Base-by-base conservation (phyloP, 2,797 vertebrate genomes). In the Thalassophryne amazonica region DNA sequence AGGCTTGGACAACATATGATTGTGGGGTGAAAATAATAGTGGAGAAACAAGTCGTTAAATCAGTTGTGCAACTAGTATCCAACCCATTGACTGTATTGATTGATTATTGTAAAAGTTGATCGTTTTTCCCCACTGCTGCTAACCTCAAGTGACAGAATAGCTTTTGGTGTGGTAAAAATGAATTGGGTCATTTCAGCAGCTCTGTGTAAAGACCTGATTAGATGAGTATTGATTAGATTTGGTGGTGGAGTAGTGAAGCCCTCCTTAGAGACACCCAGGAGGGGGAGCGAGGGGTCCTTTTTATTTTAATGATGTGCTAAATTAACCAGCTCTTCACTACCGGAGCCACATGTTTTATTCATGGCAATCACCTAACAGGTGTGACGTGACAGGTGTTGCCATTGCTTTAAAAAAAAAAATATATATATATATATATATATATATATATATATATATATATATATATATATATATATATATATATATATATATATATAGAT, bases 261-360 rank as follows among this genome's bases (percentile, higher is more conserved):
- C 62, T 69, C 66, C 71, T 72, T 25, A 49, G 64, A 67, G 58
- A 59, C 59, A 28, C 17, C 17, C 21, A 4, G 35, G 27, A 9
- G 45, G 28, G 11, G 49, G 30, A 37, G 38, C 1, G 36, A 20
- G 7, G 48, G 55, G 60, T n/a, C n/a, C 45, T 72, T 15, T 40
- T 71, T 65, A 69, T 55, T 77, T 62, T 82, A 83, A 84, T 84
- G 78, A 80, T 40, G 54, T 73, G 73, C 80, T 84, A 70, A 79
- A 84, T 83, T 69, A 85, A 83, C 62, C 68, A 18, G 69, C 75
- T 58, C 39, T 37, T 43, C 59, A 63, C 60, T 46, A 67, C 64
- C 29, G 41, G 67, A 63, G 71, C 59, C 1, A 43, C 77, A 81
- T 81, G 65, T 74, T 81, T 86, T 78, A 81, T 87, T 85, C 78